Evolutionary conservation across 2,113 vertebrate species (phyloP).

Genomic region (Calcarius ornatus): DNA sequence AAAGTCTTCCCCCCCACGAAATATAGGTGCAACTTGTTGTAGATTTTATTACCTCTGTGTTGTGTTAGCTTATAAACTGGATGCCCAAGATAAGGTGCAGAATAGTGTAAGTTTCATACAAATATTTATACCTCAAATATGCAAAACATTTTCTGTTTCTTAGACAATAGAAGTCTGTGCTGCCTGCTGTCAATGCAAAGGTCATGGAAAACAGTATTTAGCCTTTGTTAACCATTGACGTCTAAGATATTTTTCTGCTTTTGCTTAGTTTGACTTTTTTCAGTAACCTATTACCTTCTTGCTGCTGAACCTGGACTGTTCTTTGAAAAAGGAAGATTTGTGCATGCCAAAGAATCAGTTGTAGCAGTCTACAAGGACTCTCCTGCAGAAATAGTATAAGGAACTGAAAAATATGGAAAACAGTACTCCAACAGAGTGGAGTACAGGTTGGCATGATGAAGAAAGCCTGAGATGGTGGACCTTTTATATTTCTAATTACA

Average conservation of each 20-base stretch:
- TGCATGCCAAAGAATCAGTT: not conserved
- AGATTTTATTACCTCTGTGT: not conserved
- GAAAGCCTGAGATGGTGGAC: not conserved
- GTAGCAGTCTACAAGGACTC: not conserved
- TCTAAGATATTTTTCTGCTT: not conserved
- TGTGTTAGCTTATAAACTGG: not conserved
- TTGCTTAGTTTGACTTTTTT: not conserved
- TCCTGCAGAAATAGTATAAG: not conserved
- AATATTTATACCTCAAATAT: not conserved
- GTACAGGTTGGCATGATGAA: not conserved
- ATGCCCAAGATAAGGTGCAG: not conserved
- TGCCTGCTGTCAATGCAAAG: not conserved
- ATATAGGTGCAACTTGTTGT: not conserved
- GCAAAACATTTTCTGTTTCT: conserved; percentile 8
- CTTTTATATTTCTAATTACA: not conserved
- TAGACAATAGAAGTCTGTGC: not conserved
- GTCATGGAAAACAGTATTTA: conserved; percentile 7
- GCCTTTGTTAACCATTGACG: not conserved
- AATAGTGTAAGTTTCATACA: not conserved
- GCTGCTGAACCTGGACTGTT: not conserved
- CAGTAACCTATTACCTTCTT: not conserved
- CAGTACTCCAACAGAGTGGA: not conserved
- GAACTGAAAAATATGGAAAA: not conserved
- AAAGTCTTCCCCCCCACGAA: not conserved
- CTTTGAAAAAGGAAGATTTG: not conserved